phyloP scores from a whole-genome alignment of 2,888 invertebrate genomes.

The Agonopterix alstromeriana region DNA sequence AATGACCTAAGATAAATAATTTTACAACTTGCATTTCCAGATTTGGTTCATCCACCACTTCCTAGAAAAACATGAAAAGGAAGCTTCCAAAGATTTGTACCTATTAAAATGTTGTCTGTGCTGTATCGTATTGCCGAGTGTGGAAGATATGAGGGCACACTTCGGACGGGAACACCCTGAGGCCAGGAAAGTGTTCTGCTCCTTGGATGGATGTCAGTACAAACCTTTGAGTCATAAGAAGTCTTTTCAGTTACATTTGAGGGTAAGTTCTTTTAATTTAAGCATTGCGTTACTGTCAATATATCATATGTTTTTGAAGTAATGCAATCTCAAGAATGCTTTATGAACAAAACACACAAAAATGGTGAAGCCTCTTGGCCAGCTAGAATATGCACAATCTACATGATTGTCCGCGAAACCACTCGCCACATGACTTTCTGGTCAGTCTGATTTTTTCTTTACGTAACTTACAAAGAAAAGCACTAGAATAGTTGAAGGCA shows the following conservation, averaged over 20 bases:
- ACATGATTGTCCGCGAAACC: too few species aligned
- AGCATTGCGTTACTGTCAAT: too few species aligned
- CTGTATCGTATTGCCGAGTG: slow-evolving; percentile 36
- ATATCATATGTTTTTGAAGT: too few species aligned
- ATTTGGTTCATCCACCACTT: slow-evolving; percentile 61
- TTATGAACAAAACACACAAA: too few species aligned
- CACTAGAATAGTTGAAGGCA: too few species aligned
- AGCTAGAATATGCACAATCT: too few species aligned
- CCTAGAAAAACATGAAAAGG: slow-evolving; percentile 37
- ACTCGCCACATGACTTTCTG: too few species aligned
- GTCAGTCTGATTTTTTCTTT: too few species aligned
- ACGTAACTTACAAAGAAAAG: too few species aligned
- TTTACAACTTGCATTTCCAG: slow-evolving; percentile 24
- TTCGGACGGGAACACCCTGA: slow-evolving; percentile 49
- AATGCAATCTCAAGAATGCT: too few species aligned
- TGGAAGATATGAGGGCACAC: slow-evolving; percentile 54
- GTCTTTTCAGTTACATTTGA: slow-evolving; percentile 61
- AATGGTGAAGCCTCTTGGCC: too few species aligned
- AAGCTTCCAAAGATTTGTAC: slow-evolving; percentile 23
- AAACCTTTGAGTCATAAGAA: slow-evolving; percentile 60
- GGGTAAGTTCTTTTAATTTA: slow-evolving; percentile 31
- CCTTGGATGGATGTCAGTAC: slow-evolving; percentile 50
- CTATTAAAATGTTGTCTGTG: slow-evolving; percentile 62
- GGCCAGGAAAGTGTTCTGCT: slow-evolving; percentile 57
- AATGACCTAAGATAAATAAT: background rate